Evolutionary conservation across 92 coral and sea anemone genomes (phyloP), one percentile per base, ranked within the genome.

Genomic region (Phenganax stokvisi): DNA sequence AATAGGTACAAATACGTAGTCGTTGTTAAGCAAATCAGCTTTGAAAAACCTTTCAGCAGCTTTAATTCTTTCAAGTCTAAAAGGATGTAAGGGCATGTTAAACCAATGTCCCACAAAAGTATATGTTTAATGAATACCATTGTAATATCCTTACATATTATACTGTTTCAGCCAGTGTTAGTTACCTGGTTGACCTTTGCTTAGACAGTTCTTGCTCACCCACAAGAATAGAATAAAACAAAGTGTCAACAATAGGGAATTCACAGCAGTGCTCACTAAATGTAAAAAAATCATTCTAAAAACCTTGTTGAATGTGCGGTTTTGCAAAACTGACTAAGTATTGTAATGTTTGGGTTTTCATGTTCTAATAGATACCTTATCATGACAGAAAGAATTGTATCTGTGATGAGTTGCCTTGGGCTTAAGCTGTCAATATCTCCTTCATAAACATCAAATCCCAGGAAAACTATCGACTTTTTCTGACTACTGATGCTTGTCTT

Each of bases 331-430:
- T 20, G 47, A 37, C 47, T 37, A 1, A 37, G 47, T 37, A 5
- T 37, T 37, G 47, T 37, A 37, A 37, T 37, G 3, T 37, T 37
- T 37, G 47, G 47, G 47, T 5, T 37, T 20, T 37, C 47, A 61
- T 61, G 67, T 17, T 61, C 25, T 13, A 13, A 37, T 61, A 30
- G 29, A 30, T 60, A 12, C 66, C 81, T 56, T 77, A 77, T 52
- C 66, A 70, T 29, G 15, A 79, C 83, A 79, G 61, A 10, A 62
- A 90, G 89, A 66, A 87, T 83, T 83, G 85, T 87, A 84, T 87
- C 90, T 87, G 83, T 90, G 68, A 85, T 85, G 85, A 85, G 88
- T 76, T 75, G 37, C 75, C 81, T 80, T 83, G 90, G 89, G 75
- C 82, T 81, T 72, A 87, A 81, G 60, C 86, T 90, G 76, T 83